Evolutionary conservation across 2,797 vertebrate genomes (phyloP).

Genomic region (Sparus aurata): DNA sequence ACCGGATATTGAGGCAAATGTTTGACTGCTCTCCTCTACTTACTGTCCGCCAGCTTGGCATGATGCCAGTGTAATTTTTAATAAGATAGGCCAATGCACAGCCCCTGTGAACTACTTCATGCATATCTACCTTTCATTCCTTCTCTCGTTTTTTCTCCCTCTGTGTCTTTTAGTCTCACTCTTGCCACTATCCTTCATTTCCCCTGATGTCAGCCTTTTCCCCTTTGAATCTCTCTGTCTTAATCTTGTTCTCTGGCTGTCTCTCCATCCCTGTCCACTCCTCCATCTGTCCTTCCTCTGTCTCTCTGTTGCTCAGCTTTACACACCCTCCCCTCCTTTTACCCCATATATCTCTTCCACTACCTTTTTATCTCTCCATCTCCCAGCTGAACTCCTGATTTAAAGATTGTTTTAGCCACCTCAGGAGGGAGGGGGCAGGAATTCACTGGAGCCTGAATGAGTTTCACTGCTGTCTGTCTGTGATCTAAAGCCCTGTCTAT

Average conservation of each 20-base stretch:
- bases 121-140: constrained; percentile 40
- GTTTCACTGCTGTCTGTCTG: constrained; percentile 63
- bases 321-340: constrained; percentile 13
- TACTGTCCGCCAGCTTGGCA: constrained; percentile 59
- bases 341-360: constrained; percentile 34
- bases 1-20: constrained; percentile 73
- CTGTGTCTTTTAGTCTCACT: constrained; percentile 15
- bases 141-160: constrained; percentile 30
- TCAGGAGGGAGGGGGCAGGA: constrained; percentile 40
- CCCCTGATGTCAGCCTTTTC: constrained; percentile 30
- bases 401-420: constrained; percentile 74
- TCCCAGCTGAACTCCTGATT: constrained; percentile 66
- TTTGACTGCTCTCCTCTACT: constrained; percentile 59
- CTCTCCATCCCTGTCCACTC: constrained; percentile 37
- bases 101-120: constrained; percentile 38
- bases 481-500: constrained; percentile 74
- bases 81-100: constrained; percentile 46
- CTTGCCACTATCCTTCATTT: constrained; percentile 35
- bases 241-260: constrained; percentile 59
- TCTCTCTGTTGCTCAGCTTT: constrained; percentile 18
- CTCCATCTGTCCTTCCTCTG: constrained; percentile 47
- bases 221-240: constrained; percentile 47
- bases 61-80: constrained; percentile 62
- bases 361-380: constrained; percentile 72
- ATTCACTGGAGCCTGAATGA: constrained; percentile 64